Conservation (phyloP, 2,888 invertebrate genomes). For the Dysmachus trigonus region DNA sequence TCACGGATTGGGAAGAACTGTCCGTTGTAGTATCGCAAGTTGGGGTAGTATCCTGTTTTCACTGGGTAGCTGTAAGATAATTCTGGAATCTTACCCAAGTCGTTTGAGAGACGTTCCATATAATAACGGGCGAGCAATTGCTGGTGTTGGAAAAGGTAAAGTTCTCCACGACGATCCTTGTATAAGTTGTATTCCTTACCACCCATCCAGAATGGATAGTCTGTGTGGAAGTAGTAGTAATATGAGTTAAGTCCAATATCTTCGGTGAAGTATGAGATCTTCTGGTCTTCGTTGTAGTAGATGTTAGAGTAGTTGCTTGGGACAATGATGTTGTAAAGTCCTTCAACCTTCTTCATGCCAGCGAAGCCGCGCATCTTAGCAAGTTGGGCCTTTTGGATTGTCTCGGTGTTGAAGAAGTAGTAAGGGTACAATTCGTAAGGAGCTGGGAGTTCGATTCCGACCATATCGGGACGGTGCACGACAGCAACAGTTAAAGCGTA, state of each 20-base stretch:
- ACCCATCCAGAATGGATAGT: slow-evolving; percentile 72
- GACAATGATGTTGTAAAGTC: slow-evolving; percentile 62
- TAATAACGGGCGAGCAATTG: slow-evolving; percentile 76
- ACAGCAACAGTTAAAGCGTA: slow-evolving; percentile 70
- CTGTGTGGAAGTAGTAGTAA: slow-evolving; percentile 73
- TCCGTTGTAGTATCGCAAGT: slow-evolving; percentile 71
- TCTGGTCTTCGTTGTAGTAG: slow-evolving; percentile 68
- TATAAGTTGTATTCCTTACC: slow-evolving; percentile 65
- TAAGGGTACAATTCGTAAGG: slow-evolving; percentile 73
- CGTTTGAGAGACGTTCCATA: slow-evolving; percentile 74
- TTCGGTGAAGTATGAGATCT: slow-evolving; percentile 74
- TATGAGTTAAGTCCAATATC: slow-evolving; percentile 74
- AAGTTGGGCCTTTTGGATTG: slow-evolving; percentile 63
- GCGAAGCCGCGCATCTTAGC: slow-evolving; percentile 64
- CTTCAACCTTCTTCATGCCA: slow-evolving; percentile 61
- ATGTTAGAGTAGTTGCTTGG: slow-evolving; percentile 71
- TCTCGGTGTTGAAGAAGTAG: slow-evolving; percentile 69
- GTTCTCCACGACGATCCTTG: slow-evolving; percentile 72
- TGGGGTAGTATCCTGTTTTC: slow-evolving; percentile 69
- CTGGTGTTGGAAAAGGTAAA: slow-evolving; percentile 73
- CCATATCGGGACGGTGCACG: slow-evolving; percentile 68
- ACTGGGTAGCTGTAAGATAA: slow-evolving; percentile 67
- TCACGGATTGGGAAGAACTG: slow-evolving; percentile 69
- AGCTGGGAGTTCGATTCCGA: slow-evolving; percentile 69
- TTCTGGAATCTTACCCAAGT: slow-evolving; percentile 69